phyloP scores from a whole-genome alignment of 2,113 vertebrate genomes.

The Rissa tridactyla region DNA sequence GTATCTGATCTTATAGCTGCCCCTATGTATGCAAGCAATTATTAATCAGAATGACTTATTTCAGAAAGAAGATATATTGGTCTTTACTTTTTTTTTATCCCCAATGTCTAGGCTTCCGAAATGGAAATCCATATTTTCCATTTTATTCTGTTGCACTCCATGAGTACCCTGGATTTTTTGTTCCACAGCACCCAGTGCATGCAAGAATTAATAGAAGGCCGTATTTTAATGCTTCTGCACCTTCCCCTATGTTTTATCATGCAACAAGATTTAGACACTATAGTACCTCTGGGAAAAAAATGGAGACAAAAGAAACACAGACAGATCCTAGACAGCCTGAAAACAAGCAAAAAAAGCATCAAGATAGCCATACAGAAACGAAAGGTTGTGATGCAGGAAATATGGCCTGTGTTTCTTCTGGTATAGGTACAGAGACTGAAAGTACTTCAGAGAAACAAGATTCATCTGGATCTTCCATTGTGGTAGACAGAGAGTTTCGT shows the following conservation, averaged over 20 bases:
- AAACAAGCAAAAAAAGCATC: conserved; percentile 38
- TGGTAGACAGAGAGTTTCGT: conserved; percentile 51
- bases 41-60: background rate
- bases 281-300: conserved; percentile 39
- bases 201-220: conserved; percentile 52
- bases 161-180: conserved; percentile 56
- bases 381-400: conserved; percentile 35
- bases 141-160: conserved; percentile 44
- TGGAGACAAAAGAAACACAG: conserved; percentile 67
- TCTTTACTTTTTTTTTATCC: background rate
- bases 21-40: background rate
- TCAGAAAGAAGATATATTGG: background rate
- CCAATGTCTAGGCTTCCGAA: conserved; percentile 46
- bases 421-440: conserved; percentile 32
- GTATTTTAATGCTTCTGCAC: conserved; percentile 55
- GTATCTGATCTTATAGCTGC: background rate
- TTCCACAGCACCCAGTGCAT: conserved; percentile 51
- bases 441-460: conserved; percentile 39
- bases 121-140: conserved; percentile 50
- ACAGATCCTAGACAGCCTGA: conserved; percentile 63
- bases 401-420: conserved; percentile 47
- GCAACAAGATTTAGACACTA: conserved; percentile 49
- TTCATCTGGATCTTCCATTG: conserved; percentile 28
- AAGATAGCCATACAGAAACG: conserved; percentile 4
- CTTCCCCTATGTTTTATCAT: conserved; percentile 66